Base-by-base conservation (phyloP, 2,888 invertebrate genomes). In the Cephus pulcher region DNA sequence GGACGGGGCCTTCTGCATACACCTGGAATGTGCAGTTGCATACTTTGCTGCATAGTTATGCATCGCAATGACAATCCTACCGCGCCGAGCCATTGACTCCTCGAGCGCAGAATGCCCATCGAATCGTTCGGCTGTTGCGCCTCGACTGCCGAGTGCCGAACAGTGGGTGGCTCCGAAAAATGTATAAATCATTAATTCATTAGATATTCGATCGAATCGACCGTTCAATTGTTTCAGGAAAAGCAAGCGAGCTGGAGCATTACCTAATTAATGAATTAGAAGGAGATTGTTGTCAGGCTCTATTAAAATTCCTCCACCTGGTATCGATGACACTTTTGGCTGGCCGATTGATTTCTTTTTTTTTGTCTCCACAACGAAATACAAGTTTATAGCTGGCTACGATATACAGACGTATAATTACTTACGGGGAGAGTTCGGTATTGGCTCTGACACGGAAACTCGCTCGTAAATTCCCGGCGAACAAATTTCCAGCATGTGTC, bases 401-500 rank as follows among this genome's bases (percentile, higher is more conserved):
- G 82, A 81, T 84, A 84, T 83, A 86, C 84, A 82, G 82, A 82
- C 85, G 82, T 81, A 86, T 83, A 85, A 80, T 83, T 85, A 87
- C 86, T 85, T 85, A 86, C 85, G 80, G 82, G 83, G 84, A 71
- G 71, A 71, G 32, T 71, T 71, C 83, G 84, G 86, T 86, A 87
- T 85, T 87, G 86, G 85, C 84, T 85, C 85, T 85, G 84, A 89
- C 86, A 86, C 87, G 88, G 85, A 88, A 89, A 88, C 86, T 87
- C 86, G 87, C 85, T 89, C 89, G 88, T 89, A 89, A 89, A 89
- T 89, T 88, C 86, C 83, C 83, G 74, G 74, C 80, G 86, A 87
- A 89, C 88, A 87, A 88, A 89, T 88, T 88, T 89, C 86, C 87
- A 86, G 87, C 86, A 87, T 85, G 84, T 86, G 86, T 86, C 85